Evolutionary conservation across 2,888 invertebrate species (phyloP).

Genomic region (Heliconius aoede): DNA sequence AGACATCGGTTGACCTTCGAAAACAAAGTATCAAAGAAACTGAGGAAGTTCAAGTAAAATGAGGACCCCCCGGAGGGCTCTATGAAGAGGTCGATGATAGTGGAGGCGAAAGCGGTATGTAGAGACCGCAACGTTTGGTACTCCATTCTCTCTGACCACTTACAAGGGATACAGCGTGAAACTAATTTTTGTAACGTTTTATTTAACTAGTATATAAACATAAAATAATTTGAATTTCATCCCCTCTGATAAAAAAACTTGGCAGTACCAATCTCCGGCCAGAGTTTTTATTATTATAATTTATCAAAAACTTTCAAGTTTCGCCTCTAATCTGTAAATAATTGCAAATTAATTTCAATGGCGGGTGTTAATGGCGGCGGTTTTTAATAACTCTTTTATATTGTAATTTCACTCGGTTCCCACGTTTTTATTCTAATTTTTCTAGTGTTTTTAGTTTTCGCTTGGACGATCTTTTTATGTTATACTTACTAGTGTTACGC

Average conservation of each 20-base stretch:
- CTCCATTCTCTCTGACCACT: too few relatives aligned
- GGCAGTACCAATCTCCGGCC: background rate
- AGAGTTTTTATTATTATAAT: slow-evolving; percentile 44
- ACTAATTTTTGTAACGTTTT: background rate
- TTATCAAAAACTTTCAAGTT: slow-evolving; percentile 33
- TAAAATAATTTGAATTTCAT: background rate
- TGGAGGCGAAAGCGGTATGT: too few relatives aligned
- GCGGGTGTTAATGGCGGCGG: slow-evolving; percentile 36
- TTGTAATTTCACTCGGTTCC: slow-evolving; percentile 35
- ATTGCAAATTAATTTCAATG: slow-evolving; percentile 45
- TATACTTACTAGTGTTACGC: background rate
- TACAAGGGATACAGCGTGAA: background rate
- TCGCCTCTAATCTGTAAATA: slow-evolving; percentile 42
- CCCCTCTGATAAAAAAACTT: background rate
- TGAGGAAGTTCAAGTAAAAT: too few relatives aligned
- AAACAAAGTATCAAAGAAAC: too few relatives aligned
- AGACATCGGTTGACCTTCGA: too few relatives aligned
- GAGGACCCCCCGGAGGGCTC: background rate
- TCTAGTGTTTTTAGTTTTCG: background rate
- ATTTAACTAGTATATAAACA: too few relatives aligned
- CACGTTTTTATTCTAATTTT: slow-evolving; percentile 7
- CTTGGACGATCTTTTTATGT: background rate
- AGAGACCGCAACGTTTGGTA: too few relatives aligned
- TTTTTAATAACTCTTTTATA: slow-evolving; percentile 35
- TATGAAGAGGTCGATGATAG: background rate